Conservation (phyloP, 1,140 invertebrate genomes). For the Ceratina calcarata region DNA sequence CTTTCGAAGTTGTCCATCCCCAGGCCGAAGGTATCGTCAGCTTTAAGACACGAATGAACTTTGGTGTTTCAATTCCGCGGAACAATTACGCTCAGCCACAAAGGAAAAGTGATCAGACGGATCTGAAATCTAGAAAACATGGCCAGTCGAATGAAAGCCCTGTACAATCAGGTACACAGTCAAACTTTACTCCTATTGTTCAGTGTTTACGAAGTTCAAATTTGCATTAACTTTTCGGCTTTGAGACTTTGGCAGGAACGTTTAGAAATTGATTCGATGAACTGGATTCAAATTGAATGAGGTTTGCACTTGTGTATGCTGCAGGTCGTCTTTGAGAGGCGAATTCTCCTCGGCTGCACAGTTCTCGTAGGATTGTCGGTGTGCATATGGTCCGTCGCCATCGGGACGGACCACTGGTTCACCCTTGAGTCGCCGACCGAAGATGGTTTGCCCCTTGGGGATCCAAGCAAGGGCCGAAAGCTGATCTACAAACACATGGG, state of each 20-base stretch:
- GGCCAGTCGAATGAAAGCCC: constrained; percentile 74
- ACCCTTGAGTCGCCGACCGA: constrained; percentile 81
- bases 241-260: no score
- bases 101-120: not conserved
- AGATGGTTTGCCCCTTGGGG: constrained; percentile 63
- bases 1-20: not conserved
- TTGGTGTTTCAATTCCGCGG: not conserved
- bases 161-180: constrained; percentile 71
- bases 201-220: not conserved
- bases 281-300: not conserved
- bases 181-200: no score
- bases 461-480: constrained; percentile 60
- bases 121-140: constrained; percentile 46
- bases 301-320: not conserved
- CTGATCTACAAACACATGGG: constrained; percentile 83
- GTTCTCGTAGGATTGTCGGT: constrained; percentile 84
- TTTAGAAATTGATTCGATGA: no score
- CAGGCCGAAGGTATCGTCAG: not conserved
- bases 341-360: constrained; percentile 86
- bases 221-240: constrained; percentile 32
- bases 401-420: constrained; percentile 89
- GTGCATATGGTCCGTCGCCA: constrained; percentile 87
- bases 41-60: not conserved
- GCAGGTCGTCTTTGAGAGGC: constrained; percentile 85
- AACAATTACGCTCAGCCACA: not conserved